Percentiles rank a stretch among this genome's conserved stretches.
phyloP scores from a whole-genome alignment of 64 coral and sea anemone genomes.

The Actinia tenebrosa region DNA sequence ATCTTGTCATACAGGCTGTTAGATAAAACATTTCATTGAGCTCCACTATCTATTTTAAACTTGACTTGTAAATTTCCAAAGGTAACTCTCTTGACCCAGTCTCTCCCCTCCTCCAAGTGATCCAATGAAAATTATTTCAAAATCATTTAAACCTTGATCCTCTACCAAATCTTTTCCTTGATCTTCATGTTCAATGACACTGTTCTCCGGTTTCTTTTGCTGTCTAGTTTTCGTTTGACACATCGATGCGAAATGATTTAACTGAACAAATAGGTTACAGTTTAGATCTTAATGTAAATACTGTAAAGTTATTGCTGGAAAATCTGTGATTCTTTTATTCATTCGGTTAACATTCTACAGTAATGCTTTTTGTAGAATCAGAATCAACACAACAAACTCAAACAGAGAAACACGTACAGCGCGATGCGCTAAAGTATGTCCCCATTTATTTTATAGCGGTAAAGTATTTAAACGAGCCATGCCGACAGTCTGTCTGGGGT shows the following conservation, averaged over 20 bases:
- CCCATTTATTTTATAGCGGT: no score
- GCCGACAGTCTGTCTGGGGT: no score
- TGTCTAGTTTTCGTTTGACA: background rate
- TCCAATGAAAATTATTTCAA: constrained; percentile 39
- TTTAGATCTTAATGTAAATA: no score
- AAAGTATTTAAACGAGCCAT: no score
- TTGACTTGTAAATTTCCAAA: constrained; percentile 1
- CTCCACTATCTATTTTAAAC: constrained; percentile 11
- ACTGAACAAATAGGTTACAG: background rate
- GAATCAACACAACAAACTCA: no score
- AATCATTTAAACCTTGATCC: background rate
- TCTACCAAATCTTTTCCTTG: background rate
- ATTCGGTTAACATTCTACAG: no score
- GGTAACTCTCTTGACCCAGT: constrained; percentile 23
- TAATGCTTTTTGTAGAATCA: no score
- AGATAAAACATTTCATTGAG: constrained; percentile 51
- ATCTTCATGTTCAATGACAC: constrained; percentile 14
- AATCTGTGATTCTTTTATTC: no score
- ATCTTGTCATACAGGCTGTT: constrained; percentile 33
- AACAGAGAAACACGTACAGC: no score
- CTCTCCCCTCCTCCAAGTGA: constrained; percentile 11
- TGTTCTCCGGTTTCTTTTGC: background rate
- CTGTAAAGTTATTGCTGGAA: no score
- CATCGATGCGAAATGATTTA: constrained; percentile 7
- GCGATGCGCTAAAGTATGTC: no score